A percentile compares a stretch with the other conserved stretches of the same genome.
Conservation (phyloP, 2,797 vertebrate species). For the Astyanax mexicanus region DNA sequence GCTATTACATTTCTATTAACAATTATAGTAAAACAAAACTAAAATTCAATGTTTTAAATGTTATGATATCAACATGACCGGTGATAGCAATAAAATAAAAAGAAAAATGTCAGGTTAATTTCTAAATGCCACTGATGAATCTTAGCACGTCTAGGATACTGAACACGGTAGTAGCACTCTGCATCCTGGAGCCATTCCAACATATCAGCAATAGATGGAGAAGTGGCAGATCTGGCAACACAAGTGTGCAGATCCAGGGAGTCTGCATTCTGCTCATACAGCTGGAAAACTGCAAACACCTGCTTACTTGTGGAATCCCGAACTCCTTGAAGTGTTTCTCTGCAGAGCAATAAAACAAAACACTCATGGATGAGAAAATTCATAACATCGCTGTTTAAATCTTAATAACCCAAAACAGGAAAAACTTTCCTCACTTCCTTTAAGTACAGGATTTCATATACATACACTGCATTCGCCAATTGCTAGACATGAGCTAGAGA, state of each 20-base stretch:
- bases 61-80: too few species aligned
- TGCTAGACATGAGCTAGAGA: too few species aligned
- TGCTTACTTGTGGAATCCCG: conserved; percentile 78
- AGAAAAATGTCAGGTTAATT: too few species aligned
- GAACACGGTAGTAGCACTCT: conserved; percentile 81
- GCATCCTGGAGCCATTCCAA: conserved; percentile 90
- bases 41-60: too few species aligned
- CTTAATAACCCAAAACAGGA: too few species aligned
- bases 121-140: too few species aligned
- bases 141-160: conserved; percentile 83
- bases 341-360: conserved; percentile 51
- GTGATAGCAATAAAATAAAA: too few species aligned
- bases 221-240: conserved; percentile 69
- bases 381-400: background rate
- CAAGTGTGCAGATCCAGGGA: conserved; percentile 61
- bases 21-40: too few species aligned
- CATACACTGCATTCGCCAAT: too few species aligned
- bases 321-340: conserved; percentile 78
- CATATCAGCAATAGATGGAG: conserved; percentile 87
- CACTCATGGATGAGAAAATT: background rate
- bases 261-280: conserved; percentile 76
- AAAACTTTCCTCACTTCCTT: too few species aligned
- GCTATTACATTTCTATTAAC: too few species aligned
- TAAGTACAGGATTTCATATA: too few species aligned
- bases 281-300: conserved; percentile 71